phyloP scores from a whole-genome alignment of 2,888 invertebrate species.

The Micoletzkya japonica region DNA sequence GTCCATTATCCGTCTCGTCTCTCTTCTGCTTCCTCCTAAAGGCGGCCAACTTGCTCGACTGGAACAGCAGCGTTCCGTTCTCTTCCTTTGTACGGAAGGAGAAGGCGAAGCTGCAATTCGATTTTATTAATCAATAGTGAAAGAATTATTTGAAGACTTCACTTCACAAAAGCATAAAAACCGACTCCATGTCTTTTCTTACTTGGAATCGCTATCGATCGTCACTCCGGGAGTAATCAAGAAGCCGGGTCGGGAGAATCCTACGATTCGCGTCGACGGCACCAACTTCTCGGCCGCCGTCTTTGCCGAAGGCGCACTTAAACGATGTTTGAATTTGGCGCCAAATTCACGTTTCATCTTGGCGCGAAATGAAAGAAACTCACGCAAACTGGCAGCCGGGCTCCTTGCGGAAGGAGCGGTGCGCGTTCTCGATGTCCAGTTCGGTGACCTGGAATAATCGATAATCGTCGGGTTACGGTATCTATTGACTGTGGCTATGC shows the following conservation, averaged over 20 bases:
- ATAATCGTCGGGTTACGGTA: neutral
- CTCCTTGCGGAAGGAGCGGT: conserved; percentile 52
- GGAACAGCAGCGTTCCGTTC: conserved; percentile 65
- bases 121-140: neutral
- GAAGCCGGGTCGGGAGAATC: conserved; percentile 58
- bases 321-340: neutral
- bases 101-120: conserved; percentile 62
- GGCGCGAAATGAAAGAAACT: conserved; percentile 1
- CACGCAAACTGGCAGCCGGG: conserved; percentile 50
- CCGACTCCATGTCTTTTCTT: conserved; percentile 31
- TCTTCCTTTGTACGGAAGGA: conserved; percentile 64
- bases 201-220: conserved; percentile 51
- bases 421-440: conserved; percentile 56
- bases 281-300: conserved; percentile 31
- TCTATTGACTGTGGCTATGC: neutral
- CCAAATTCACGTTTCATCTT: neutral
- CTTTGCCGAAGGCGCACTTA: neutral
- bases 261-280: conserved; percentile 51
- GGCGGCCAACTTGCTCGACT: conserved; percentile 44
- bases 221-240: conserved; percentile 53
- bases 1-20: conserved; percentile 16
- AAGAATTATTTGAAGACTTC: neutral
- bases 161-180: neutral
- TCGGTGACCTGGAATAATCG: conserved; percentile 43
- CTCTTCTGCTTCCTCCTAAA: conserved; percentile 30